Evolutionary conservation across 2,113 vertebrate species (phyloP), one percentile per base, ranked within the genome.

Genomic region (Clarias gariepinus): DNA sequence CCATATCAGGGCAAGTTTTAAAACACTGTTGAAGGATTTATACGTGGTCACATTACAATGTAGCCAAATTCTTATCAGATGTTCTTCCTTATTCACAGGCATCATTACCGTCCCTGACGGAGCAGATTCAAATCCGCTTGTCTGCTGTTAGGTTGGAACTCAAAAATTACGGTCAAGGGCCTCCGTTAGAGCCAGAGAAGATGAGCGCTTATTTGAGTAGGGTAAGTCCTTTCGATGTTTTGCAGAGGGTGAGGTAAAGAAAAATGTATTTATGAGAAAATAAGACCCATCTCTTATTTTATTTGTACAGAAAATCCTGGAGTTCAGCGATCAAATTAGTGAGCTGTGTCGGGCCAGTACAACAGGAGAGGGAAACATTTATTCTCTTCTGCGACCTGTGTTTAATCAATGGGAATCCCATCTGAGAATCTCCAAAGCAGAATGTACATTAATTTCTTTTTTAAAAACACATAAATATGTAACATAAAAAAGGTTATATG

Each of bases 1-100:
- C n/a, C 90, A 91, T 77, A 91, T 91, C 68, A 91, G 84, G 81
- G 91, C 84, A 85, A 87, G 90, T 81, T 23, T 63, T 33, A 58
- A 16, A 18, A 81, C 18, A 2, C 28, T 69, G 0, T 23, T 19
- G 13, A 74, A 76, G 28, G 23, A n/a, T 82, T 52, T 73, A 10
- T 30, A 21, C 15, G 69, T 9, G 4, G 55, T 63, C 33, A 25
- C 15, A 63, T 68, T 1, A 81, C n/a, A 60, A 33, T 53, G 19
- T 25, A 36, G 10, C 16, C 11, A 4, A 74, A n/a, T 52, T 74
- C 33, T 55, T 15, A 73, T 61, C 18, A 30, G 6, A 16, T 58
- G 33, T 47, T 61, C 10, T 81, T 86, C 2, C 33, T 33, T 21
- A 47, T 61, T 41, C 21, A 30, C 74, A 91, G 87, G 36, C 76